Conservation (phyloP, 2,113 vertebrate species). For the Sapayoa aenigma region DNA sequence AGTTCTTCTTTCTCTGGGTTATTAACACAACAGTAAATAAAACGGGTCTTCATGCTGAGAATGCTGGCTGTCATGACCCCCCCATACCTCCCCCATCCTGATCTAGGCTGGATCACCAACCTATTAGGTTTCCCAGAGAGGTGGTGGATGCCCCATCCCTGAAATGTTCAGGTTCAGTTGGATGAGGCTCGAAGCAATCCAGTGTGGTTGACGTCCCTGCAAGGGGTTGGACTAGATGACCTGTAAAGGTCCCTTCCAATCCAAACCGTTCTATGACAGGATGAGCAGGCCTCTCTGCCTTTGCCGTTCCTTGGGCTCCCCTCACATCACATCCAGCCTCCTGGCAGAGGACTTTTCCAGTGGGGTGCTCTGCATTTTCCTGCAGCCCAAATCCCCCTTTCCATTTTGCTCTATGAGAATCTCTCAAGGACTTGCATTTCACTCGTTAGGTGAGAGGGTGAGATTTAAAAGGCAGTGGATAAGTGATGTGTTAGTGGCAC, state of each 20-base stretch:
- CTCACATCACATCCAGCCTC: accelerated
- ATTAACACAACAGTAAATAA: not conserved
- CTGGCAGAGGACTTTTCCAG: not conserved
- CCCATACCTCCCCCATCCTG: not conserved
- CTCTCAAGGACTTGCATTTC: not conserved
- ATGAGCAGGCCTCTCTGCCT: not conserved
- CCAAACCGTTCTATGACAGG: accelerated
- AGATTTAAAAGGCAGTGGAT: not conserved
- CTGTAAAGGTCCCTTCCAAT: not conserved
- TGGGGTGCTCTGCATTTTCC: not conserved
- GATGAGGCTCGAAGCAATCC: not conserved
- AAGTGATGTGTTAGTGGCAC: not conserved
- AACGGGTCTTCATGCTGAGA: not conserved
- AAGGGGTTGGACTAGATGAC: not conserved
- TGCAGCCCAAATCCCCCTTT: not conserved
- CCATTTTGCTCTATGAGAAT: not conserved
- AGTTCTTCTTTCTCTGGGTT: not conserved
- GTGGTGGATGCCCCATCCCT: not conserved
- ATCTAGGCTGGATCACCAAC: accelerated
- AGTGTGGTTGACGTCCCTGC: not conserved
- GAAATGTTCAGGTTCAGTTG: not conserved
- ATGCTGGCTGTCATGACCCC: not conserved
- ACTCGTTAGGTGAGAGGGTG: not conserved
- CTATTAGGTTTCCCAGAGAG: not conserved
- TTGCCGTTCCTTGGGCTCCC: not conserved